Evolutionary conservation across 2,797 vertebrate genomes (phyloP), one percentile per base, ranked within the genome.

Genomic region (Anguilla marmorata): DNA sequence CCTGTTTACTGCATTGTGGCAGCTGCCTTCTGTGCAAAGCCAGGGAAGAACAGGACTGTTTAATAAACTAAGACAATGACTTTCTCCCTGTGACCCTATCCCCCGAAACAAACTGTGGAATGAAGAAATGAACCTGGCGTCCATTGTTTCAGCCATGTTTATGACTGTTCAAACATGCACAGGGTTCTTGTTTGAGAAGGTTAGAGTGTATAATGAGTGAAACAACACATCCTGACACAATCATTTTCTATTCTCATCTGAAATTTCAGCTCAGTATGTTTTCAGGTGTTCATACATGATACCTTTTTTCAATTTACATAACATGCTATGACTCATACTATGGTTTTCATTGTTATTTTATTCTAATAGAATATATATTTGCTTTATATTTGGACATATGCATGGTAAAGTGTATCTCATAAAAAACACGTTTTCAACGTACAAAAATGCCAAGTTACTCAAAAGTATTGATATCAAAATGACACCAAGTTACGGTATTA

Each of bases 61-160:
- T 80, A 80, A 80, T 80, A 80, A 80, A 80, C 33, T 45, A 80
- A 41, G 33, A 45, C 37, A 80, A 80, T 80, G 41, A 48, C 76
- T 48, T 21, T 21, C 33, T 80, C 4, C 76, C 33, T 45, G 41
- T 80, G 76, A 80, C 76, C 41, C 76, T 45, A 19, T 80, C 76
- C 16, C 16, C 33, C 6, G 33, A 41, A 80, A 19, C 16, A 80
- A 14, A 79, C 74, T 79, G n/a, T 41, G 33, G 33, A 41, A 30
- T 16, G 33, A 30, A 41, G 74, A 41, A 79, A 37, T 41, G 14
- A 79, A 37, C 14, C 30, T 37, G 30, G 74, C 74, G 11, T 16
- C 5, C 14, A 19, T 16, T 37, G 74, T 37, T 27, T 79, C 74
- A 41, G 12, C 2, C 74, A 72, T 33, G 27, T 9, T 69, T 24